Evolutionary conservation across 2,113 vertebrate genomes (phyloP).

Genomic region (Hipposideros armiger): DNA sequence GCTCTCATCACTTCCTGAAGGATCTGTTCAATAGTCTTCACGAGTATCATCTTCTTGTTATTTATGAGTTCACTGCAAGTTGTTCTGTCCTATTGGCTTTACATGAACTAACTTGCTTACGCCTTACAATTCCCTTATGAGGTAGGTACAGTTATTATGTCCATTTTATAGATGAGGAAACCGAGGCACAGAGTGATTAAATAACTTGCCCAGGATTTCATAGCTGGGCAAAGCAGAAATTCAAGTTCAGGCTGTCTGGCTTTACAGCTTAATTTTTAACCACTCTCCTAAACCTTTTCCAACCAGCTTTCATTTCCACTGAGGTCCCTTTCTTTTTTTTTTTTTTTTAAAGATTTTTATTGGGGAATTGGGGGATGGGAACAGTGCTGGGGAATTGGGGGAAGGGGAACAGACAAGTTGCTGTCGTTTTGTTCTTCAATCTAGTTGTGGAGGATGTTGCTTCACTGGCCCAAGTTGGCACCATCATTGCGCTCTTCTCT

Average conservation of each 20-base stretch:
- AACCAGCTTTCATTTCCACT: neutral
- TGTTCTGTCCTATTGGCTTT: neutral
- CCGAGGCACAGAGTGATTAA: neutral
- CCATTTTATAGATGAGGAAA: neutral
- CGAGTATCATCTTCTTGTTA: neutral
- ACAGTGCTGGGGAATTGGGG: too few species aligned
- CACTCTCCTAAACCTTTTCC: neutral
- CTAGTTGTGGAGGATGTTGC: too few species aligned
- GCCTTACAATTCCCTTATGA: neutral
- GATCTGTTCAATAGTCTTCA: neutral
- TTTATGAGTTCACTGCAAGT: neutral
- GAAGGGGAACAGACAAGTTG: too few species aligned
- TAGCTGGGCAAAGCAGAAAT: neutral
- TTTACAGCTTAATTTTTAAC: neutral
- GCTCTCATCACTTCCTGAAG: neutral
- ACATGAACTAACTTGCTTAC: too few species aligned
- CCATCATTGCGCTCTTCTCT: too few species aligned
- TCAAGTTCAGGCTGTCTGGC: neutral
- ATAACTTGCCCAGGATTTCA: neutral
- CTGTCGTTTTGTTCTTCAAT: too few species aligned
- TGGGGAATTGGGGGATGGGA: too few species aligned
- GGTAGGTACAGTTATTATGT: neutral
- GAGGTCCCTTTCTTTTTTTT: too few species aligned
- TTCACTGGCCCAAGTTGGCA: too few species aligned
- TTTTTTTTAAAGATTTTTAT: too few species aligned